A percentile compares a stretch with the other conserved stretches of the same genome.
phyloP scores from a whole-genome alignment of 2,797 vertebrate species.

The Atherinosoma microstoma region DNA sequence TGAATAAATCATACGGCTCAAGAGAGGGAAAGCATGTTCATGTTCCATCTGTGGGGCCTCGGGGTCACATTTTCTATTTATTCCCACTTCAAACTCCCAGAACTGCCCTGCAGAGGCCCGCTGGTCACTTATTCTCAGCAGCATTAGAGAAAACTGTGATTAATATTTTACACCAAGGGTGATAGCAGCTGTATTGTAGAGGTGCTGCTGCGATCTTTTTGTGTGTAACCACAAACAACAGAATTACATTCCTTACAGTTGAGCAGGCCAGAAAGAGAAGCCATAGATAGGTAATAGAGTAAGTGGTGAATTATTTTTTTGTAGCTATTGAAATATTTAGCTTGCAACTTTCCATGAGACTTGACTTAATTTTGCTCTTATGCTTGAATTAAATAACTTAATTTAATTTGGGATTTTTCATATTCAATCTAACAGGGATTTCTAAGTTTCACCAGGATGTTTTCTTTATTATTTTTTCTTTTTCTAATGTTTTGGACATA shows the following conservation, averaged over 20 bases:
- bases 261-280: conserved; percentile 7
- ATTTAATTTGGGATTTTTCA: neutral
- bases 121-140: conserved; percentile 36
- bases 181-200: conserved; percentile 3
- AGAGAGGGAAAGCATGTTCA: conserved; percentile 50
- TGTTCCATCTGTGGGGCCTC: conserved; percentile 37
- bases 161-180: conserved; percentile 48
- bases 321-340: too few relatives aligned
- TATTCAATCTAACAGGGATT: neutral
- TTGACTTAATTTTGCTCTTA: neutral
- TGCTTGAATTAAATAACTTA: neutral
- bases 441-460: too few relatives aligned
- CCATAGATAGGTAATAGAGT: conserved; percentile 33
- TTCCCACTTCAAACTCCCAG: conserved; percentile 35
- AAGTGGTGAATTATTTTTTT: conserved; percentile 4
- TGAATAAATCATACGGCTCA: conserved; percentile 61
- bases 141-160: conserved; percentile 36
- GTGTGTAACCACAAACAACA: conserved; percentile 2
- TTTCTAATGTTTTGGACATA: too few relatives aligned
- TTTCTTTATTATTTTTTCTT: too few relatives aligned
- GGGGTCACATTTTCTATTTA: conserved; percentile 50
- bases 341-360: neutral
- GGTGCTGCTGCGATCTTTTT: conserved; percentile 25
- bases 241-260: conserved; percentile 22
- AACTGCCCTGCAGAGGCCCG: conserved; percentile 2